Percentiles rank a stretch among this genome's conserved stretches.
phyloP scores from a whole-genome alignment of 2,113 vertebrate species.

The Myrmophylax atrothorax region DNA sequence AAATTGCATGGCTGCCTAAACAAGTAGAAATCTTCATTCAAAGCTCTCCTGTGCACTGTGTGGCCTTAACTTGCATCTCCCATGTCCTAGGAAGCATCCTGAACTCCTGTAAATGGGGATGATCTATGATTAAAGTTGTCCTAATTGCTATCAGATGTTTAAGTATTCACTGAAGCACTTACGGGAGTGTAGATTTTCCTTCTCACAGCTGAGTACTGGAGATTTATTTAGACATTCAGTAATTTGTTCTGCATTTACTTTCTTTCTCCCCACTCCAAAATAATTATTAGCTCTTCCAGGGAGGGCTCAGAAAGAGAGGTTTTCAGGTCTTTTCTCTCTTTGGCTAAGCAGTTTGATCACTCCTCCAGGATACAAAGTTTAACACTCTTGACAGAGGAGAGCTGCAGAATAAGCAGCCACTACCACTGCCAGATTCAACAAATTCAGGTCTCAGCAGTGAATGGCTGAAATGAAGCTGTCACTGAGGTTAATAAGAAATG shows the following conservation, averaged over 20 bases:
- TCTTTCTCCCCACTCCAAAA: neutral
- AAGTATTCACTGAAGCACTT: neutral
- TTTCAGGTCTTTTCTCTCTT: neutral
- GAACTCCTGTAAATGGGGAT: neutral
- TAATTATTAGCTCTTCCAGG: neutral
- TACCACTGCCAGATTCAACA: neutral
- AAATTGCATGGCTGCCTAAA: neutral
- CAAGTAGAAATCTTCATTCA: neutral
- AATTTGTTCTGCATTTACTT: neutral
- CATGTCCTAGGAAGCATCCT: neutral
- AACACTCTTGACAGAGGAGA: neutral
- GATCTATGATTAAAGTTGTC: neutral
- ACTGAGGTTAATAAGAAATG: neutral
- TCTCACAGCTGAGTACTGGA: neutral
- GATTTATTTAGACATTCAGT: neutral
- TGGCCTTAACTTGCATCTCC: neutral
- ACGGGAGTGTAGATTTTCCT: neutral
- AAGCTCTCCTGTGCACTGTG: neutral
- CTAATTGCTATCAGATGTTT: constrained; percentile 1
- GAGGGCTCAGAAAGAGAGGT: neutral
- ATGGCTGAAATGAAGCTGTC: neutral
- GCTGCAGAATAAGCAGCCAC: neutral
- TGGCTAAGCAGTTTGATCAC: neutral
- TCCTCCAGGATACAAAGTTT: neutral
- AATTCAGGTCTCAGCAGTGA: neutral